These are phyloP conservation scores for Adelognathus sp. DNA, from an alignment of 2,888 invertebrate species.

Conservation along the genomic window DNA sequence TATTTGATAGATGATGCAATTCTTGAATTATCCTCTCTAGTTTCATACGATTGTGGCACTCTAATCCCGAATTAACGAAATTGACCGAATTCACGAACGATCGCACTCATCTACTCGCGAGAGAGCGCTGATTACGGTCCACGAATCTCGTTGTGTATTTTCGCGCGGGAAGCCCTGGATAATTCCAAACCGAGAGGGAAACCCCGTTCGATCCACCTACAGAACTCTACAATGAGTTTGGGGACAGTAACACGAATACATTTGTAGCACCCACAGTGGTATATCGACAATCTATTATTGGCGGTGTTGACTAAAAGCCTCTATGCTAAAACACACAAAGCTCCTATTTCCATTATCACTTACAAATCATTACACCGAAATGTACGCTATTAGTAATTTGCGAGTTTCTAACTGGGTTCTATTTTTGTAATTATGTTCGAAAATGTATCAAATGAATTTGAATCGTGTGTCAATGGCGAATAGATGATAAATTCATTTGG, in stretches of 20 bases:
- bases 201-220: neutral
- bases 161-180: neutral
- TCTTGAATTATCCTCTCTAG: neutral
- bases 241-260: neutral
- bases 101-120: slow-evolving; percentile 18
- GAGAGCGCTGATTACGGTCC: neutral
- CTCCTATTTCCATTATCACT: neutral
- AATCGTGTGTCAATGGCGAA: no score
- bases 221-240: neutral
- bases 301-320: neutral
- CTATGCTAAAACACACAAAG: neutral
- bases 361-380: neutral
- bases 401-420: no score
- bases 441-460: no score
- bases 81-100: slow-evolving; percentile 10
- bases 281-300: neutral
- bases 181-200: neutral
- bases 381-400: neutral
- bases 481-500: no score
- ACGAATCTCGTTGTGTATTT: slow-evolving; percentile 1
- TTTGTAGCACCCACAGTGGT: neutral
- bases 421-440: no score
- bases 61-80: neutral
- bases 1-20: neutral
- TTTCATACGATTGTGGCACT: neutral